Conservation (phyloP, 2,888 invertebrate genomes). For the Bombylius discolor region DNA sequence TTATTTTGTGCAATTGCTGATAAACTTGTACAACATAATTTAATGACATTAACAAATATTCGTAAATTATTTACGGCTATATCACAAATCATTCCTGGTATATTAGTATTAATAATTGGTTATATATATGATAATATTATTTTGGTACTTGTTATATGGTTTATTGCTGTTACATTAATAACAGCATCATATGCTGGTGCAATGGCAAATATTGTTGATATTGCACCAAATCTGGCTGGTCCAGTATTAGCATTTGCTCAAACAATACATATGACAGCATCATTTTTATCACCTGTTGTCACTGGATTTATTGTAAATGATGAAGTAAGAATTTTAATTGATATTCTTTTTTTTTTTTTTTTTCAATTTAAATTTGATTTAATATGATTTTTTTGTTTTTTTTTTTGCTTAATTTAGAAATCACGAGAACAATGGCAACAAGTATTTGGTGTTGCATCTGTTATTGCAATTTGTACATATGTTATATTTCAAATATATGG, state of each 20-base stretch:
- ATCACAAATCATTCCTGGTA: conserved; percentile 55
- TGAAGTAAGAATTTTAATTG: conserved; percentile 36
- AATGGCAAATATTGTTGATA: conserved; percentile 64
- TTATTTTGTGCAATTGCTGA: conserved; percentile 57
- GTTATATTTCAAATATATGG: conserved; percentile 52
- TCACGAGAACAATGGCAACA: conserved; percentile 46
- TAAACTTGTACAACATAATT: conserved; percentile 43
- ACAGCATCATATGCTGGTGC: conserved; percentile 62
- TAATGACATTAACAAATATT: conserved; percentile 48
- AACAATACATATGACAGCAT: conserved; percentile 65
- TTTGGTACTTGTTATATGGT: conserved; percentile 50
- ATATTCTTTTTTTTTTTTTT: background rate
- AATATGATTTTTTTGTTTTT: background rate
- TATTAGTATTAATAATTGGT: conserved; percentile 48
- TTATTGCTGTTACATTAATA: conserved; percentile 53
- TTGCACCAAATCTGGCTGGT: conserved; percentile 64
- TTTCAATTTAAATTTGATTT: background rate
- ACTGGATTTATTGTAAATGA: conserved; percentile 47
- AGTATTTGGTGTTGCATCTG: conserved; percentile 50
- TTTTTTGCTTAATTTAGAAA: conserved; percentile 18
- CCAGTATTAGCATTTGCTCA: conserved; percentile 60
- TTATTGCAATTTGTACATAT: conserved; percentile 48
- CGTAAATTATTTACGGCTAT: conserved; percentile 54
- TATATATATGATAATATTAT: conserved; percentile 48
- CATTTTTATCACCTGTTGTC: conserved; percentile 53